Evolutionary conservation across 2,797 vertebrate species (phyloP), one percentile per base, ranked within the genome.

Genomic region (Jordanella pulchra): DNA sequence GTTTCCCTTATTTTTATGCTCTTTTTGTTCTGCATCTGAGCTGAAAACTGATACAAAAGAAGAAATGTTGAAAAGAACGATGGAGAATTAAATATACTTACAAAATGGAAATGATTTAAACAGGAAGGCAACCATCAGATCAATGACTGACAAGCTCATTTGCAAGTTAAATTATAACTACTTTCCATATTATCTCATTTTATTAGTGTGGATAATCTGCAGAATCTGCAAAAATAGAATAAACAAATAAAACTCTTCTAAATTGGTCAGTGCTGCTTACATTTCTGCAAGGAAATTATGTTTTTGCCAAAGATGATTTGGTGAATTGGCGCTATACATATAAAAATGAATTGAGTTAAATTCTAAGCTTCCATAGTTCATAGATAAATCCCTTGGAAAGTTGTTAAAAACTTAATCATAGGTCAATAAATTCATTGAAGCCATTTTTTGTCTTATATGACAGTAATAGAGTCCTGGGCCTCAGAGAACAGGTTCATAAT

Each of bases 341-440:
- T n/a, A n/a, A n/a, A n/a, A n/a, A n/a, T n/a, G n/a, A n/a, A n/a
- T n/a, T n/a, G n/a, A n/a, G n/a, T n/a, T n/a, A n/a, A n/a, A n/a
- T n/a, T n/a, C n/a, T n/a, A n/a, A 45, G 44, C 44, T 11, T 42
- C 17, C 39, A 35, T n/a, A 32, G n/a, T 39, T 21, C 25, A 47
- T 7, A 14, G 53, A 48, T 68, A 80, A 80, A 58, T 69, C 71
- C 67, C 73, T 63, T 4, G 14, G 42, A 54, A 23, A n/a, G n/a
- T 18, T 67, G 18, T 42, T n/a, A 14, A 32, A 75, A 51, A 6
- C 1, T 13, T 4, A 21, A 2, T 21, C 10, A 25, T 30, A 28
- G 18, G 47, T 45, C 14, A 74, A n/a, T 63, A 25, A 69, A 30
- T 54, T 32, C 39, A 50, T 10, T 54, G 32, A 32, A 42, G 23